Base-by-base conservation (phyloP, 30 jellyfish, hydroid and myxozoan genomes). In the Aurelia sp. region DNA sequence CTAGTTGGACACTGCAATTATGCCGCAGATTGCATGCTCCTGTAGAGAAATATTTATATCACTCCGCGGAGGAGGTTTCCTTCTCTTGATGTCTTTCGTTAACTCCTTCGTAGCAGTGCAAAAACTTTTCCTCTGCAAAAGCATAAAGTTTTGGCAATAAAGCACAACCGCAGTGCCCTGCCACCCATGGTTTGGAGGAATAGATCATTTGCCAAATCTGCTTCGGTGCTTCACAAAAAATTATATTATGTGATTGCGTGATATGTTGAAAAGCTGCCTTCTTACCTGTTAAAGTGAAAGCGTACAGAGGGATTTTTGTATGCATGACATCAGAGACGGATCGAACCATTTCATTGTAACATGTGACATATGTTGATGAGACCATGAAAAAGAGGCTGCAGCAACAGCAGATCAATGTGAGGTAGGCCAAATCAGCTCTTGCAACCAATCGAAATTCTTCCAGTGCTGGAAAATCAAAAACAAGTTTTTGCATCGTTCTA, bases 261-360 rank as follows among this genome's bases (percentile, higher is more conserved):
- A 65, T 18, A 35, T 17, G 6, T 17, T 15, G 18, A 18, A 1
- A 1, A 19, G 76, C 8, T 17, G 18, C 7, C 48, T 18, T 22
- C 40, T 30, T 62, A 76, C 86, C 86, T 22, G 62, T 76, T n/a
- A 37, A 22, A 6, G 76, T 27, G 62, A 27, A 21, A 11, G 73
- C 69, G 15, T 20, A 7, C 6, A 60, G 61, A 8, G 86, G 86
- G 23, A 59, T 22, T 18, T 21, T 59, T 35, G 85, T 22, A 13
- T 81, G 83, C 76, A 81, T n/a, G 63, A 20, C 51, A 3, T 55
- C 59, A 13, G 85, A 59, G 21, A 73, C 71, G 20, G 91, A 81
- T 33, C 74, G 30, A 4, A 81, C 91, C 12, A 81, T 74, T 59
- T 81, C 91, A 20, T 40, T 61, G 69, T 81, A 81, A 58, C 71